Conservation (phyloP, 2,797 vertebrate species). For the Sebastes steindachneri region DNA sequence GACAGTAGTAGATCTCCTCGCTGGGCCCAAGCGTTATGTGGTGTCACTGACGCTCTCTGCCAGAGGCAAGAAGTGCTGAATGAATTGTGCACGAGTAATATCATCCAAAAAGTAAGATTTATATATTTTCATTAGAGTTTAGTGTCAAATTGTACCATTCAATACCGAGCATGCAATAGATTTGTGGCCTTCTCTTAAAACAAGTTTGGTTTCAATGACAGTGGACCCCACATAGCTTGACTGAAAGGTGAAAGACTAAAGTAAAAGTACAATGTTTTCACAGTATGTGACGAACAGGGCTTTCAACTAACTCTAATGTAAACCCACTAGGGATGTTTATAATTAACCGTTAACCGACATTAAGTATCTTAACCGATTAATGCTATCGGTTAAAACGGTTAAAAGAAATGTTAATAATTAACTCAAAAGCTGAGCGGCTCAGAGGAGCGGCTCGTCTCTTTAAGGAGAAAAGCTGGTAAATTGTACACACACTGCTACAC, state of each 20-base stretch:
- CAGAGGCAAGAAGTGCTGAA: background rate
- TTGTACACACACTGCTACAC: too few species aligned
- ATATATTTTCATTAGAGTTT: background rate
- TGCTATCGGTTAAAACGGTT: too few species aligned
- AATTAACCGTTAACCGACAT: too few species aligned
- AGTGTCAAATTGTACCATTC: background rate
- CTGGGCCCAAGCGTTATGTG: background rate
- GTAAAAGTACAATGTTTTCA: too few species aligned
- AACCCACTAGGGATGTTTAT: too few species aligned
- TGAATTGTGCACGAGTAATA: background rate
- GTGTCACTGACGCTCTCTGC: background rate
- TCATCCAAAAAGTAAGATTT: background rate
- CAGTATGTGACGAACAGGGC: background rate
- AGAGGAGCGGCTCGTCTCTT: too few species aligned
- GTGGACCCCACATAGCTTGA: background rate
- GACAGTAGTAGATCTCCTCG: conserved; percentile 28
- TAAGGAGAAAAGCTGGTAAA: too few species aligned
- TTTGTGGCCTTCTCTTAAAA: conserved; percentile 2
- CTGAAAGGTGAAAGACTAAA: background rate
- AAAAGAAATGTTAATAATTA: too few species aligned
- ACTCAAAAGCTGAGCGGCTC: too few species aligned
- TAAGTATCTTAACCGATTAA: too few species aligned
- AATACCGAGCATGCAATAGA: background rate
- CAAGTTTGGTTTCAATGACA: conserved; percentile 9
- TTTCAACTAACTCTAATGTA: too few species aligned